Evolutionary conservation across 2,888 invertebrate species (phyloP).

Genomic region (Volucella inanis): DNA sequence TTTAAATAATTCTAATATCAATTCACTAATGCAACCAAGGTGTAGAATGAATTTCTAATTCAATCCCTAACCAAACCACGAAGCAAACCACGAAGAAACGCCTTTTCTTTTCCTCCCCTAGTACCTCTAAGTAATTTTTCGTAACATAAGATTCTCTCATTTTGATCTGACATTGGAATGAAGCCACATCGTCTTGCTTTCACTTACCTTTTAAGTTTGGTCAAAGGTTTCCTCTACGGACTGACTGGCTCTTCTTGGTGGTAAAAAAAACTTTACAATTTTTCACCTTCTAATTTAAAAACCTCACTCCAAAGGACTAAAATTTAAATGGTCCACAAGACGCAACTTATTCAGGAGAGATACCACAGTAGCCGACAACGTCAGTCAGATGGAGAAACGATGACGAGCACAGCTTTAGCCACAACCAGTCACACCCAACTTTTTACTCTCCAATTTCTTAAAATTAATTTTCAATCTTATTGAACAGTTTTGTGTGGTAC

Average conservation of each 20-base stretch:
- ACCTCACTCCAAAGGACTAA: slow-evolving; percentile 10
- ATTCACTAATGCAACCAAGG: no score
- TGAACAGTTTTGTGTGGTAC: slow-evolving; percentile 52
- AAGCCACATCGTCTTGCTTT: slow-evolving; percentile 25
- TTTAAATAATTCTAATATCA: no score
- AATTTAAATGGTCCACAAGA: slow-evolving; percentile 31
- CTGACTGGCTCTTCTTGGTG: neutral
- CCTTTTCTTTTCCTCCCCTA: neutral
- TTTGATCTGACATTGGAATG: slow-evolving; percentile 40
- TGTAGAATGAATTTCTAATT: no score
- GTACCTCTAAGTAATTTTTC: slow-evolving; percentile 14
- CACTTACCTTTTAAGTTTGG: slow-evolving; percentile 20
- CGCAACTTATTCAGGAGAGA: neutral
- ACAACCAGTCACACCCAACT: slow-evolving; percentile 18
- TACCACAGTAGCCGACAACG: neutral
- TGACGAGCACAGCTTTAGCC: no score
- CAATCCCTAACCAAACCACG: no score
- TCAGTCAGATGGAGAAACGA: neutral
- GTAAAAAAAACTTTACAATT: slow-evolving; percentile 37
- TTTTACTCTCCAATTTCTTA: slow-evolving; percentile 56
- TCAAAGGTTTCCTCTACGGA: neutral
- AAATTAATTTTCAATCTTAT: slow-evolving; percentile 72
- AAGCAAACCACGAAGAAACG: no score
- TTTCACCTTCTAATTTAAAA: slow-evolving; percentile 31
- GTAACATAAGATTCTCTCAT: slow-evolving; percentile 32